Evolutionary conservation across 2,113 vertebrate species (phyloP).

Genomic region (Chrysochloris asiatica): DNA sequence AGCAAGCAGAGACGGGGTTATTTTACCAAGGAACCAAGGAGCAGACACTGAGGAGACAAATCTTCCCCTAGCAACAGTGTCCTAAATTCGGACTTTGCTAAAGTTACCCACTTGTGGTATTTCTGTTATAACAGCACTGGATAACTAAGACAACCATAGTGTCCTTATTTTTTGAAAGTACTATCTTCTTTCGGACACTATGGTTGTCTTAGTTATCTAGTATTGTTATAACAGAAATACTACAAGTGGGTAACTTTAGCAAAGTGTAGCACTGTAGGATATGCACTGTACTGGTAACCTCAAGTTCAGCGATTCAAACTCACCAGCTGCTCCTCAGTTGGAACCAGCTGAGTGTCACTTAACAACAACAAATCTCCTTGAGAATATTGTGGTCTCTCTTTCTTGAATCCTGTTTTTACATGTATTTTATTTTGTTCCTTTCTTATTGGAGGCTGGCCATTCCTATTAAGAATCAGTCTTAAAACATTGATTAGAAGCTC

Average conservation of each 20-base stretch:
- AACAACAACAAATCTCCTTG: no score
- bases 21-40: not conserved
- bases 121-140: not conserved
- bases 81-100: not conserved
- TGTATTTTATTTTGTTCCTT: not conserved
- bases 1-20: not conserved
- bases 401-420: constrained; percentile 9
- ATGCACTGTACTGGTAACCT: no score
- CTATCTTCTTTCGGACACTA: no score
- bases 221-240: no score
- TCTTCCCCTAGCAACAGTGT: not conserved
- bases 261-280: no score
- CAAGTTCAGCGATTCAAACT: no score
- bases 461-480: not conserved
- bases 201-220: no score
- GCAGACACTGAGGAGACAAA: not conserved
- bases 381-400: not conserved
- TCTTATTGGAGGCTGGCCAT: constrained; percentile 9
- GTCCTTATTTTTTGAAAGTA: constrained; percentile 37
- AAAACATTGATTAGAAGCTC: not conserved
- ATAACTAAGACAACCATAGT: not conserved
- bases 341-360: no score
- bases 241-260: no score
- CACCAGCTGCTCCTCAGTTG: no score
- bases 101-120: not conserved